Conservation (phyloP, 2,113 vertebrate species). For the Dissostichus mawsoni region DNA sequence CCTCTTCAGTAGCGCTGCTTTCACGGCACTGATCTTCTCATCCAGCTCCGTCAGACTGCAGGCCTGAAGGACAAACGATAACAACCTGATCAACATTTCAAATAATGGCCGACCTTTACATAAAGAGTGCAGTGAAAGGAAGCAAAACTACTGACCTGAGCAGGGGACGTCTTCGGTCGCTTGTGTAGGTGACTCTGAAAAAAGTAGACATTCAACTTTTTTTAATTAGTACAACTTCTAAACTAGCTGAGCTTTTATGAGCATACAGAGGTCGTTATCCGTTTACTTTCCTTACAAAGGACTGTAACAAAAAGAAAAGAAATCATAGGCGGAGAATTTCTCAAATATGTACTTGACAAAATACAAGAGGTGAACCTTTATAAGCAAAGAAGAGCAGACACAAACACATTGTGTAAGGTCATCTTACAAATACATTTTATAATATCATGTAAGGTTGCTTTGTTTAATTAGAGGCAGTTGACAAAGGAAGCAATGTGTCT, state of each 20-base stretch:
- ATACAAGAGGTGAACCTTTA: neutral
- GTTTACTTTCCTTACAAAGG: neutral
- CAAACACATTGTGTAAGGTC: neutral
- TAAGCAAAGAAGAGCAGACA: neutral
- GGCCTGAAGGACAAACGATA: slow-evolving; percentile 80
- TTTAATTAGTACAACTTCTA: slow-evolving; percentile 17
- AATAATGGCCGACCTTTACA: neutral
- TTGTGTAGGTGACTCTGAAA: slow-evolving; percentile 91
- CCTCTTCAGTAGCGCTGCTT: slow-evolving; percentile 92
- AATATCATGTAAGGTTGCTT: no score
- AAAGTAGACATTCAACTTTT: slow-evolving; percentile 21
- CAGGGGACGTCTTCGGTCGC: slow-evolving; percentile 88
- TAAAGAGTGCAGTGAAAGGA: neutral
- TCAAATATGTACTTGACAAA: neutral
- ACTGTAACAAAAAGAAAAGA: neutral
- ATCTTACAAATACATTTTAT: neutral
- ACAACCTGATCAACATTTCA: neutral
- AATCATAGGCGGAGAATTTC: neutral
- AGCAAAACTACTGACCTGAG: slow-evolving; percentile 84
- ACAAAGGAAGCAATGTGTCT: neutral
- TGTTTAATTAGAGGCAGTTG: neutral
- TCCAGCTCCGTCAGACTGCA: slow-evolving; percentile 96
- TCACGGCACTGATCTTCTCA: slow-evolving; percentile 95
- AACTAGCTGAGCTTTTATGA: slow-evolving; percentile 7
- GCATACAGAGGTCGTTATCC: neutral